A percentile compares a stretch with the other conserved stretches of the same genome.
phyloP scores from a whole-genome alignment of 2,888 invertebrate genomes.

The Xanthia togata region DNA sequence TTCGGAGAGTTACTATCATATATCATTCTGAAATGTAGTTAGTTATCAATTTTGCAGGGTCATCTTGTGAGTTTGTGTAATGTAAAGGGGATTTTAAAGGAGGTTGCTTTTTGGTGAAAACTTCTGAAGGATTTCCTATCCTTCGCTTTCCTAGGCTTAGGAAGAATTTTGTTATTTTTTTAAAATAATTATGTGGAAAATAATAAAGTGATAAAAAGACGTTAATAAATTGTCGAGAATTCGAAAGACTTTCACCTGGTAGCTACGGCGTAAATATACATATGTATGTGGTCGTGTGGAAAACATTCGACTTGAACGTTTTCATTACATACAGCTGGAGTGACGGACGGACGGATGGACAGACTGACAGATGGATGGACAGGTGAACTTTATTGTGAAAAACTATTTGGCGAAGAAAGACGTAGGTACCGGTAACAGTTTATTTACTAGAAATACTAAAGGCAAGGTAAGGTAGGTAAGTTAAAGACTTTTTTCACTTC shows the following conservation, averaged over 20 bases:
- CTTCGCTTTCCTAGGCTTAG: too few relatives aligned
- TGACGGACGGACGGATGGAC: slow-evolving; percentile 35
- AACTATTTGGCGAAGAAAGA: slow-evolving; percentile 23
- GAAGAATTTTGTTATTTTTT: too few relatives aligned
- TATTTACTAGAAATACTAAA: slow-evolving; percentile 17
- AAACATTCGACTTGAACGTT: slow-evolving; percentile 37
- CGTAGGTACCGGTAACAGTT: background rate
- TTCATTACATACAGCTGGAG: slow-evolving; percentile 36
- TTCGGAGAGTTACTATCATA: slow-evolving; percentile 65
- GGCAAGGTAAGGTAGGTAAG: background rate
- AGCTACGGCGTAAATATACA: background rate
- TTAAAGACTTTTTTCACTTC: too few relatives aligned
- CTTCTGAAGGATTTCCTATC: too few relatives aligned
- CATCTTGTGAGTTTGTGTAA: slow-evolving; percentile 33
- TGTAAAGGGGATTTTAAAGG: slow-evolving; percentile 30
- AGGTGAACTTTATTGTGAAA: slow-evolving; percentile 37
- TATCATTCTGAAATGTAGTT: slow-evolving; percentile 68
- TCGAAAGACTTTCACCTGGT: background rate
- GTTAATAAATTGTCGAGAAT: background rate
- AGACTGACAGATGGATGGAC: slow-evolving; percentile 39
- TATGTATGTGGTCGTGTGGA: slow-evolving; percentile 20
- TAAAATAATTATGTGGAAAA: background rate
- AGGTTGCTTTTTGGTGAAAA: slow-evolving; percentile 11
- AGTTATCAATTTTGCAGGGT: slow-evolving; percentile 65
- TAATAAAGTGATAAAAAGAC: background rate